Evolutionary conservation across 2,888 invertebrate species (phyloP), one percentile per base, ranked within the genome.

Genomic region (Lithophane socia): DNA sequence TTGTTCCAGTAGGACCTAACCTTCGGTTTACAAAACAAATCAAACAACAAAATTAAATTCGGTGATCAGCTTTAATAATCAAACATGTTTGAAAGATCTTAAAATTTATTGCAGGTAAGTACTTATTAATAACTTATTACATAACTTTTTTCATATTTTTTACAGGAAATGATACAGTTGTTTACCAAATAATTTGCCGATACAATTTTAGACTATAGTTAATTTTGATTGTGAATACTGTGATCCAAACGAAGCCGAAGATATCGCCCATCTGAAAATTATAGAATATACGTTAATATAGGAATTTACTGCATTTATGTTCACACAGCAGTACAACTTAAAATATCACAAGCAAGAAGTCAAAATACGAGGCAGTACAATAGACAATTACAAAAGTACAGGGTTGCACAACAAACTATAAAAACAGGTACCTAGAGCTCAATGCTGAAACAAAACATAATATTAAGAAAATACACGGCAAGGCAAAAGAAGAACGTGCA

Each of bases 241-340:
- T 60, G 73, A 54, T 73, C 61, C 82, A 52, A 61, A 56, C 47
- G 79, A 58, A 54, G 79, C 74, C 54, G 74, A 56, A 83, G 81
- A 56, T 42, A 24, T 64, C 83, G 56, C 83, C 83, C 83, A 83
- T 18, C 82, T 82, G 82, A 75, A 80, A 82, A 72, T 64, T 29
- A 72, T 49, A 44, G 12, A 68, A 74, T 7, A 58, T 37, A 29
- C 2, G 42, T 82, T 79, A 82, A 49, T 79, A 49, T 73, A 5
- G 8, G 16, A 52, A 65, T 42, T 67, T 24, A 68, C 4, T 49
- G 47, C n/a, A 21, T 18, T 78, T 47, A 37, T 44, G 37, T 47
- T 56, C 52, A 72, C 65, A 37, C 66, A 49, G 60, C 12, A 29
- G 13, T 54, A 79, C 16, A 16, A 47, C 13, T 21, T 56, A 37